A percentile compares a stretch with the other conserved stretches of the same genome.
Conservation (phyloP, 2,797 vertebrate genomes). For the Ctenopoma kingsleyae region DNA sequence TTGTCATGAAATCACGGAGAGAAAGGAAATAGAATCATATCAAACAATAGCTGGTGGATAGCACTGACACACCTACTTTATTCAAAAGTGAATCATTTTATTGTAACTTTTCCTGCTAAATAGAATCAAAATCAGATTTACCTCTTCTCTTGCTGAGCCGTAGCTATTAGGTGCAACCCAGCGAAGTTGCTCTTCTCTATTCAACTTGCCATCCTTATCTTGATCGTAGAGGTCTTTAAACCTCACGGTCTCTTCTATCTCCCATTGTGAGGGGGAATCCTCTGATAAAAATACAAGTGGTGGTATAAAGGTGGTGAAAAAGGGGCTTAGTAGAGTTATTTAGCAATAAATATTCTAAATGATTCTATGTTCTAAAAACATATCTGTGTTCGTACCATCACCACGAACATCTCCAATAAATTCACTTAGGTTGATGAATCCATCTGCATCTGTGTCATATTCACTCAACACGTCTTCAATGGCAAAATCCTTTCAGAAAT, state of each 20-base stretch:
- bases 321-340: not conserved
- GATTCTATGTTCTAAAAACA: not conserved
- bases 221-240: conserved; percentile 96
- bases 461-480: conserved; percentile 95
- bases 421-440: conserved; percentile 92
- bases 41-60: not conserved
- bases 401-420: conserved; percentile 93
- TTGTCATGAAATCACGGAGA: not conserved
- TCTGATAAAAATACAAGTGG: conserved; percentile 62
- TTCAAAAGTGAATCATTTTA: not conserved
- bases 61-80: not conserved
- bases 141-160: conserved; percentile 93
- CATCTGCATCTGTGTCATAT: conserved; percentile 92
- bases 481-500: conserved; percentile 87
- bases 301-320: not conserved
- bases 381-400: conserved; percentile 85
- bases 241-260: conserved; percentile 93
- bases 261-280: conserved; percentile 92
- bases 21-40: not conserved
- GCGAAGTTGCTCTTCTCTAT: conserved; percentile 90
- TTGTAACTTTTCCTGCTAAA: not conserved
- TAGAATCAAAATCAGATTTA: not conserved
- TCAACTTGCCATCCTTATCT: conserved; percentile 89
- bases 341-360: not conserved
- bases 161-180: conserved; percentile 97